phyloP scores from a whole-genome alignment of 2,113 vertebrate genomes.

The Sinocyclocheilus grahami region DNA sequence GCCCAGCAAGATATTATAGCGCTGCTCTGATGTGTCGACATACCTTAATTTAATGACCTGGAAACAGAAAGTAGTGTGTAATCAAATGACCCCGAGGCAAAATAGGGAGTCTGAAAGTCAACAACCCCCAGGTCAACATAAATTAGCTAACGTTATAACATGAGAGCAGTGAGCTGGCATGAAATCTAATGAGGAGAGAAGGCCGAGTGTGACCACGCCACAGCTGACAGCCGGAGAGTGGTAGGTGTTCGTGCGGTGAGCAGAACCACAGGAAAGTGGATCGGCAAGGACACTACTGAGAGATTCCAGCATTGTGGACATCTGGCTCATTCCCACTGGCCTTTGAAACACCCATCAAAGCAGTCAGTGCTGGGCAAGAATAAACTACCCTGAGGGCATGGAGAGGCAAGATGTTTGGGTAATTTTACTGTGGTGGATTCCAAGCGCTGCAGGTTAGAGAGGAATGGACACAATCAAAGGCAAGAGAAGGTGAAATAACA shows the following conservation, averaged over 20 bases:
- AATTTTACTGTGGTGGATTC: conserved; percentile 9
- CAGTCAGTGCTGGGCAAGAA: conserved; percentile 28
- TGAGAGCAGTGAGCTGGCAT: conserved; percentile 2
- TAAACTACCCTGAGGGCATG: conserved; percentile 7
- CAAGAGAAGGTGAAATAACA: conserved; percentile 22
- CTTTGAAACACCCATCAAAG: conserved; percentile 42
- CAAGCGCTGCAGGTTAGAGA: conserved; percentile 18
- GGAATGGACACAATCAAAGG: conserved; percentile 25
- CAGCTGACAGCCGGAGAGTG: background rate
- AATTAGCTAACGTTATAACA: conserved; percentile 41
- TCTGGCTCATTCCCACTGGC: conserved; percentile 35
- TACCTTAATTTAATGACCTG: conserved; percentile 43
- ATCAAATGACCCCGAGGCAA: conserved; percentile 38
- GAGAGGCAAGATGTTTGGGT: conserved; percentile 26
- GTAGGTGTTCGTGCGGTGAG: conserved; percentile 15
- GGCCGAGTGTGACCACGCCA: conserved; percentile 25
- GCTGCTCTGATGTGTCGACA: conserved; percentile 26
- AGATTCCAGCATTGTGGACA: conserved; percentile 41
- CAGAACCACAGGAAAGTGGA: conserved; percentile 7
- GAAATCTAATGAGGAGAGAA: conserved; percentile 41
- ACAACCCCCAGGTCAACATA: conserved; percentile 45
- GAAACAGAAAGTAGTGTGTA: conserved; percentile 30
- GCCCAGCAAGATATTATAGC: conserved; percentile 9
- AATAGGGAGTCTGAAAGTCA: conserved; percentile 37
- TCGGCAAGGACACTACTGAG: conserved; percentile 5